phyloP scores from a whole-genome alignment of 1,140 invertebrate genomes.

The Leptonema lineaticorne region DNA sequence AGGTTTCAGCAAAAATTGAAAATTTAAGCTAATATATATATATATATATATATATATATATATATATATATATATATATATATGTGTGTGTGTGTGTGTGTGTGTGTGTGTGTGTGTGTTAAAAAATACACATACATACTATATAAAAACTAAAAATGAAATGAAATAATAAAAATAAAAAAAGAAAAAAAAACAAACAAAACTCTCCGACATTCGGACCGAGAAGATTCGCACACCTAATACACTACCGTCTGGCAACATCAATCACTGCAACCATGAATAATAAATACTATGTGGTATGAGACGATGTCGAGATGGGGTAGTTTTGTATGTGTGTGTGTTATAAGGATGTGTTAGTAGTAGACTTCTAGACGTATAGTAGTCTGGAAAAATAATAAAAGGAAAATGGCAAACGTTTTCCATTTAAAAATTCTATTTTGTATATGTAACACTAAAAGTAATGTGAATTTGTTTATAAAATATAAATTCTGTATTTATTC shows the following conservation, averaged over 20 bases:
- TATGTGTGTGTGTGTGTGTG: not conserved
- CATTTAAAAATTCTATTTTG: no score
- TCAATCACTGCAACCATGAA: conserved; percentile 32
- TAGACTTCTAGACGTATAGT: no score
- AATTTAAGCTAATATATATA: not conserved
- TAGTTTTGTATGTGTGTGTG: no score
- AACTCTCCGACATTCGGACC: no score
- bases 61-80: not conserved
- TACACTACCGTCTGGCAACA: conserved; percentile 4
- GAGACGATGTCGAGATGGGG: not conserved
- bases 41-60: not conserved
- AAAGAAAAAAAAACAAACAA: not conserved
- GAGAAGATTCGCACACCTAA: not conserved
- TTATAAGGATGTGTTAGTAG: no score
- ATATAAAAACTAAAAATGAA: not conserved
- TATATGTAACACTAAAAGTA: no score
- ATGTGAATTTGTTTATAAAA: no score
- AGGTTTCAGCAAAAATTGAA: conserved; percentile 2
- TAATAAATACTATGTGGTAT: conserved; percentile 21
- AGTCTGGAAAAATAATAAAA: no score
- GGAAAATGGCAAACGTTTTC: no score
- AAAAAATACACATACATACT: not conserved
- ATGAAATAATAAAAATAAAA: not conserved
- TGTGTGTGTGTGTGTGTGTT: not conserved
- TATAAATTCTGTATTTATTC: no score